Evolutionary conservation across 2,888 invertebrate species (phyloP), one percentile per base, ranked within the genome.

Genomic region (Melitaea athalia): DNA sequence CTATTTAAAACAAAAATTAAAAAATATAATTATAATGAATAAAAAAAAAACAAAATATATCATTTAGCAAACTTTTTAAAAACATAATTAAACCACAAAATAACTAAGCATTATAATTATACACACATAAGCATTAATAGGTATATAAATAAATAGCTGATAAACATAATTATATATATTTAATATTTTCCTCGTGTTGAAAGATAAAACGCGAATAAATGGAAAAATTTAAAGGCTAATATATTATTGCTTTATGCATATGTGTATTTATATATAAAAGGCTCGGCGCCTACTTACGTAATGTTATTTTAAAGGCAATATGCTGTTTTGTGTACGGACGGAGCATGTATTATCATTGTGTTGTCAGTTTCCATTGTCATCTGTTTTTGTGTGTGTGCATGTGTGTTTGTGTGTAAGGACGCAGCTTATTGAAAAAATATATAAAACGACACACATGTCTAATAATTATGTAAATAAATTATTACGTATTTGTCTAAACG

Each of bases 241-340:
- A n/a, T n/a, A 1, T 53, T 53, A 53, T 53, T 53, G 31, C 33
- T 14, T 33, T 55, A 31, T 55, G 33, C 33, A 55, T 52, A 38
- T 53, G 52, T 59, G 43, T 59, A 62, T 38, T 38, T 38, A 49
- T 47, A 43, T 12, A 70, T 68, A 70, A 68, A 72, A 67, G 67
- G 61, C 66, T 68, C 50, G 67, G 73, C 67, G 74, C 68, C 69
- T 61, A 64, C 65, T 86, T 86, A 82, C 84, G 85, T 86, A 87
- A 89, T 82, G 80, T 75, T 77, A 81, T 83, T 84, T 84, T 85
- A 84, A 81, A 87, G 81, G 84, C 84, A 85, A 84, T 85, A 86
- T 82, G 85, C 82, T 83, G 84, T 83, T 83, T 79, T 78, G 78
- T 80, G 83, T 81, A 82, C 83, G 84, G 75, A 78, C 77, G 78